phyloP scores from a whole-genome alignment of 2,113 vertebrate species.

The Pachypanchax playfairii region DNA sequence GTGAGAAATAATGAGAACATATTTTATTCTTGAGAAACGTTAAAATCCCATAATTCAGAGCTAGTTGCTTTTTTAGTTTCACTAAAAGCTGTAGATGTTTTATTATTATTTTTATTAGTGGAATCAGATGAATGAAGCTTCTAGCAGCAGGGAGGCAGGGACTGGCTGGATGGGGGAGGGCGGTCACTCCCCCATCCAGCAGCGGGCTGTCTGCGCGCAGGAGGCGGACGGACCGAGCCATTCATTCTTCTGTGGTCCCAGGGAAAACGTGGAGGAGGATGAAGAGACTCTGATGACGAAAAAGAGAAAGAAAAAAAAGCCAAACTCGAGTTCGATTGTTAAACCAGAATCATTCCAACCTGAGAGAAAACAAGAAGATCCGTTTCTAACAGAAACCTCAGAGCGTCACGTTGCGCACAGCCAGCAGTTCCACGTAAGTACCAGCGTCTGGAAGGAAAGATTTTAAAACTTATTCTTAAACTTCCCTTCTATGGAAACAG shows the following conservation, averaged over 20 bases:
- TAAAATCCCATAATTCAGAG: no score
- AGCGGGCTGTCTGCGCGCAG: slow-evolving; percentile 20
- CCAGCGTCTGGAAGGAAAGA: not conserved
- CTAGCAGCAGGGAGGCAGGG: slow-evolving; percentile 8
- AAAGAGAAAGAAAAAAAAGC: slow-evolving; percentile 1
- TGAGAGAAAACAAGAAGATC: not conserved
- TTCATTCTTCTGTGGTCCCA: slow-evolving; percentile 67
- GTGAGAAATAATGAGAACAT: no score
- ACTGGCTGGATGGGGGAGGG: slow-evolving; percentile 34
- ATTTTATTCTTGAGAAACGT: no score
- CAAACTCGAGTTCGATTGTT: not conserved
- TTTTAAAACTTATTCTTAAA: no score
- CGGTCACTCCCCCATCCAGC: slow-evolving; percentile 26
- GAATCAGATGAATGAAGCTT: no score
- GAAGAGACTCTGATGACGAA: slow-evolving; percentile 24
- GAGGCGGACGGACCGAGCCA: slow-evolving; percentile 36
- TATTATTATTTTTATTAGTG: no score
- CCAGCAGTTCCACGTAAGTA: slow-evolving; percentile 66
- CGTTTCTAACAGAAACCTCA: slow-evolving; percentile 8
- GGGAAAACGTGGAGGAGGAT: slow-evolving; percentile 66
- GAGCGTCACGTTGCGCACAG: slow-evolving; percentile 4
- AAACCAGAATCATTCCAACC: not conserved
- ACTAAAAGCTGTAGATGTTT: no score
- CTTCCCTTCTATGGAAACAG: not conserved
- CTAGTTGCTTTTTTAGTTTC: no score